A percentile compares a stretch with the other conserved stretches of the same genome.
Evolutionary conservation across 2,888 invertebrate species (phyloP).

Genomic region (Barypeithes pellucidus): DNA sequence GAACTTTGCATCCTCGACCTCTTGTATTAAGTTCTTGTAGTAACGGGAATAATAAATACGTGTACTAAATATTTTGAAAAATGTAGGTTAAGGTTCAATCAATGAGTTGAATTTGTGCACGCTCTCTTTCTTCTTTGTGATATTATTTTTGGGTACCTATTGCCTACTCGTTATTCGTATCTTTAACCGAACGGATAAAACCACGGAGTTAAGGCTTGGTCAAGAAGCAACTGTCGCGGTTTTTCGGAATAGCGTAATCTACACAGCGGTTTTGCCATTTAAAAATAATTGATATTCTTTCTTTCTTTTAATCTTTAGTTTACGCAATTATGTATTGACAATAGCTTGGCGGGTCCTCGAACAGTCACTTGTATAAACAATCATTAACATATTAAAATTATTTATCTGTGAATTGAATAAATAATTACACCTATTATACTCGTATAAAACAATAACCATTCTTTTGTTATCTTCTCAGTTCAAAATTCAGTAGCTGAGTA

Average conservation of each 20-base stretch:
- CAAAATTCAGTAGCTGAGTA: constrained; percentile 12
- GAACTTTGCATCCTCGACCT: not conserved
- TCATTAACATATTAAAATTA: constrained; percentile 7
- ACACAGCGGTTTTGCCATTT: too few species aligned
- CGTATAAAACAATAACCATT: constrained; percentile 7
- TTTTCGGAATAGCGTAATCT: too few species aligned
- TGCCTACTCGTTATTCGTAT: not conserved
- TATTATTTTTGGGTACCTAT: not conserved
- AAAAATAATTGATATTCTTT: too few species aligned
- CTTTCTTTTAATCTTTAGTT: too few species aligned
- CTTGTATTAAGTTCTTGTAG: not conserved
- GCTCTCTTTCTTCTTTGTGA: not conserved
- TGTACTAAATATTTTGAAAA: not conserved
- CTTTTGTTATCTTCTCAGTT: constrained; percentile 12
- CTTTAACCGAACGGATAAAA: not conserved
- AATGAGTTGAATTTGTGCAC: too few species aligned
- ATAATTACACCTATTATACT: constrained; percentile 19
- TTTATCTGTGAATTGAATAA: constrained; percentile 4
- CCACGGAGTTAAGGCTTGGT: not conserved
- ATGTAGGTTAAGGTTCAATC: not conserved
- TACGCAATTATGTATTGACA: too few species aligned
- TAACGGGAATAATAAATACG: constrained; percentile 7
- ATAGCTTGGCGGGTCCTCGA: too few species aligned
- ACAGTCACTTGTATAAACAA: constrained; percentile 2
- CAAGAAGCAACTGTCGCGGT: too few species aligned